Evolutionary conservation across 2,113 vertebrate genomes (phyloP).

Genomic region (Lasiurus borealis): DNA sequence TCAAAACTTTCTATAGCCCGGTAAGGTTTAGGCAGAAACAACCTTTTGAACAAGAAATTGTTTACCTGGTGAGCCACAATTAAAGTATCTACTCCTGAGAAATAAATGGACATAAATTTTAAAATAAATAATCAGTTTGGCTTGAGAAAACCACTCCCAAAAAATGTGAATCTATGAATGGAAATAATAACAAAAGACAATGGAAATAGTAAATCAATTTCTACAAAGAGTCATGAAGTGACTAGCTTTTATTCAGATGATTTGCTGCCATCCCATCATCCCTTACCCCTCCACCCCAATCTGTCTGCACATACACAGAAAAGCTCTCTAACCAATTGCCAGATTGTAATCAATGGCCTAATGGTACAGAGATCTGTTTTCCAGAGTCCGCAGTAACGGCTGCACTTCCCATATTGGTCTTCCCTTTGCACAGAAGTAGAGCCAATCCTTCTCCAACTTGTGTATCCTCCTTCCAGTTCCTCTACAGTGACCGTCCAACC

Average conservation of each 20-base stretch:
- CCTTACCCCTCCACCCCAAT: too few relatives aligned
- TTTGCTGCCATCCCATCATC: background rate
- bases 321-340: background rate
- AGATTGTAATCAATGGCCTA: background rate
- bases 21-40: constrained; percentile 55
- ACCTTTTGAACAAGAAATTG: constrained; percentile 61
- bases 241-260: constrained; percentile 41
- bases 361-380: background rate
- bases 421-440: background rate
- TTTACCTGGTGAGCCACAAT: constrained; percentile 66
- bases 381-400: background rate
- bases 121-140: constrained; percentile 61
- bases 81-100: constrained; percentile 51
- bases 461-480: background rate
- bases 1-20: constrained; percentile 47
- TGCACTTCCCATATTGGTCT: background rate
- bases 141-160: background rate
- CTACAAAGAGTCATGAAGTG: background rate
- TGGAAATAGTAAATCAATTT: constrained; percentile 12
- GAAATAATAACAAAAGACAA: constrained; percentile 64
- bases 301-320: background rate
- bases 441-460: background rate
- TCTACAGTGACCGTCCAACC: background rate
- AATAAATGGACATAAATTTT: constrained; percentile 65
- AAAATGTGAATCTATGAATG: constrained; percentile 3